Percentiles rank a stretch among this genome's conserved stretches.
Conservation (phyloP, 2,113 vertebrate species). For the Mungos mungo region DNA sequence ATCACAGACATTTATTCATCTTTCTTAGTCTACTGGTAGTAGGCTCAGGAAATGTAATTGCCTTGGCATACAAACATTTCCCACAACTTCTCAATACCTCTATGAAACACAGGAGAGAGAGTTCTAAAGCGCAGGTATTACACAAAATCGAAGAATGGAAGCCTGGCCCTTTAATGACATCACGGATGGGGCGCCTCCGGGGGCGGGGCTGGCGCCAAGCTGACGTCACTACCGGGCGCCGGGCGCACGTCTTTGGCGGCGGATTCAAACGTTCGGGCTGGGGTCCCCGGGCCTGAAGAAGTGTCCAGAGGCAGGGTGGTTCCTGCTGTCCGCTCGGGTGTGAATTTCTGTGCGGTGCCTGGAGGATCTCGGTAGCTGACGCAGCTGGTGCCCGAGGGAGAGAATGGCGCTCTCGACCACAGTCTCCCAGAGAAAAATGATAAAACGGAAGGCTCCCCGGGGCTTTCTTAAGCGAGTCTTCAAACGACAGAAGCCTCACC, state of each 20-base stretch:
- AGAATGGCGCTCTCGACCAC: constrained; percentile 32
- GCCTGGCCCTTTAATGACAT: fast-evolving
- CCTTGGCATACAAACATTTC: not conserved
- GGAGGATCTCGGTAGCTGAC: not conserved
- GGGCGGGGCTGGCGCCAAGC: not conserved
- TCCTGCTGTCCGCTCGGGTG: fast-evolving
- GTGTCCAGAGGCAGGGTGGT: fast-evolving
- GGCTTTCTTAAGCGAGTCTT: constrained; percentile 77
- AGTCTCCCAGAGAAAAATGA: not conserved
- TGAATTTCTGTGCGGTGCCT: fast-evolving
- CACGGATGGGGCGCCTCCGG: not conserved
- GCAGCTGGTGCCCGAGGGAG: not conserved
- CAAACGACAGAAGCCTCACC: constrained; percentile 79
- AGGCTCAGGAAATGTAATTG: not conserved
- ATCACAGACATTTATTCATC: not conserved
- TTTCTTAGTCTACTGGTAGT: not conserved
- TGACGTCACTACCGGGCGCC: constrained; percentile 70
- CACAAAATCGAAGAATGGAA: fast-evolving
- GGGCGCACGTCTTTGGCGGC: constrained; percentile 55
- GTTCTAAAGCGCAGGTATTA: fast-evolving
- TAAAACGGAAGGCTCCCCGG: constrained; percentile 79
- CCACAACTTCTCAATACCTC: not conserved
- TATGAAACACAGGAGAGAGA: fast-evolving
- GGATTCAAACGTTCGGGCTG: constrained; percentile 44
- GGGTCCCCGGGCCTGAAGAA: fast-evolving